Base-by-base conservation (phyloP, 2,113 vertebrate genomes). In the Coregonus clupeaformis region DNA sequence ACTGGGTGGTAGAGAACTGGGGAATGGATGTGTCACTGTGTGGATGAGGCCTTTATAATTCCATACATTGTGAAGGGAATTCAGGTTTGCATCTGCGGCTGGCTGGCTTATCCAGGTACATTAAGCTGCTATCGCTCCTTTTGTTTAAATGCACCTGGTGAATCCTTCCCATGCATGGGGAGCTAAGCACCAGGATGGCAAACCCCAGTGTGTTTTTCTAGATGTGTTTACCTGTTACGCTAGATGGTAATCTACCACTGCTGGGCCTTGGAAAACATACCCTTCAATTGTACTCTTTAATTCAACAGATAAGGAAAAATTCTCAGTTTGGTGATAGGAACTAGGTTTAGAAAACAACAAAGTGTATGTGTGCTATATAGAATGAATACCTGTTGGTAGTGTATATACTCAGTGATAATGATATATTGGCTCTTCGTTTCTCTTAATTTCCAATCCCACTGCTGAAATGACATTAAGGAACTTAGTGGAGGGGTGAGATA, bases 11-110 rank as follows among this genome's bases (percentile, higher is more conserved):
- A 1, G 36, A 42, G 36, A 42, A 42, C 36, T 42, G 9, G 36
- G 9, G 36, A 11, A 42, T 2, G 11, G 36, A 42, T 42, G 36
- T 42, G 36, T 3, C 9, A 42, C 36, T 1, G 7, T 3, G 59
- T 18, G 24, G 59, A 25, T 11, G n/a, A 27, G 62, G n/a, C 67
- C 24, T 80, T 89, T 89, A 91, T 91, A 88, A 81, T 71, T 84
- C 78, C 89, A 90, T 87, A 86, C 79, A 81, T 83, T 84, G 86
- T 88, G 85, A 85, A 88, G 76, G 85, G 87, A 90, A 90, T 87
- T 86, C 77, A 49, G 80, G 76, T 82, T 84, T 73, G 60, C 85
- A 82, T 89, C 85, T 86, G 85, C 64, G 70, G 85, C 78, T 84
- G 78, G 83, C 76, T 78, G 89, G 80, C 30, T 89, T 87, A 90